Evolutionary conservation across 2,797 vertebrate species (phyloP).

Genomic region (Megalops cyprinoides): DNA sequence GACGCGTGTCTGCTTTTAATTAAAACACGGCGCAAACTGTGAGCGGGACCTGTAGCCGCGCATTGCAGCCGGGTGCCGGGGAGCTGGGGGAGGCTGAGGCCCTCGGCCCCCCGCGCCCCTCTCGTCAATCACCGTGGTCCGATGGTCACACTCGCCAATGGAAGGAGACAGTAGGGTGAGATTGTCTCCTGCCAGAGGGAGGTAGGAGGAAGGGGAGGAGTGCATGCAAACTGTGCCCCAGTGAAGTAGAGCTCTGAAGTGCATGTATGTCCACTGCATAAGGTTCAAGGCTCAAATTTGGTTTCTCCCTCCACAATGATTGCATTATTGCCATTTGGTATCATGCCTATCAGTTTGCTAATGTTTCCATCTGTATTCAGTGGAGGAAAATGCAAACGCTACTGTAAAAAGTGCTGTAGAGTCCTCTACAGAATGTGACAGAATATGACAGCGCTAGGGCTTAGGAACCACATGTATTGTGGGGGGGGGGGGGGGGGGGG

Average conservation of each 20-base stretch:
- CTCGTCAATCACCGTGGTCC: slow-evolving; percentile 34
- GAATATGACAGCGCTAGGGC: no score
- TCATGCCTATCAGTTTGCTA: no score
- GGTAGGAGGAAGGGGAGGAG: slow-evolving; percentile 41
- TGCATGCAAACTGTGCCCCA: slow-evolving; percentile 23
- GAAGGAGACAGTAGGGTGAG: slow-evolving; percentile 44
- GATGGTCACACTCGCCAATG: slow-evolving; percentile 44
- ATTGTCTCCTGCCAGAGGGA: slow-evolving; percentile 53
- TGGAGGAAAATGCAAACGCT: no score
- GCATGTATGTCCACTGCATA: no score
- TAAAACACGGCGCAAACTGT: slow-evolving; percentile 58
- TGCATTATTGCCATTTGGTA: no score
- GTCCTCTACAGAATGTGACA: no score
- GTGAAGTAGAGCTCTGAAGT: neutral
- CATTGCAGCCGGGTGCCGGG: slow-evolving; percentile 6
- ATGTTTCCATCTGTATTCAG: no score
- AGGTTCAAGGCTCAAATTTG: no score
- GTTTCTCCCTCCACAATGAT: no score
- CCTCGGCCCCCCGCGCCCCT: slow-evolving; percentile 35
- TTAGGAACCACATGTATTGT: no score
- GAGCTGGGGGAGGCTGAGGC: neutral
- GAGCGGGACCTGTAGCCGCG: slow-evolving; percentile 44
- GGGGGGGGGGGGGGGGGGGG: no score
- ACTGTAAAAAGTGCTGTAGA: no score
- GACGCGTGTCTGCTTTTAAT: slow-evolving; percentile 68